Conservation (phyloP, 2,113 vertebrate genomes). For the Turdus rufiventris region DNA sequence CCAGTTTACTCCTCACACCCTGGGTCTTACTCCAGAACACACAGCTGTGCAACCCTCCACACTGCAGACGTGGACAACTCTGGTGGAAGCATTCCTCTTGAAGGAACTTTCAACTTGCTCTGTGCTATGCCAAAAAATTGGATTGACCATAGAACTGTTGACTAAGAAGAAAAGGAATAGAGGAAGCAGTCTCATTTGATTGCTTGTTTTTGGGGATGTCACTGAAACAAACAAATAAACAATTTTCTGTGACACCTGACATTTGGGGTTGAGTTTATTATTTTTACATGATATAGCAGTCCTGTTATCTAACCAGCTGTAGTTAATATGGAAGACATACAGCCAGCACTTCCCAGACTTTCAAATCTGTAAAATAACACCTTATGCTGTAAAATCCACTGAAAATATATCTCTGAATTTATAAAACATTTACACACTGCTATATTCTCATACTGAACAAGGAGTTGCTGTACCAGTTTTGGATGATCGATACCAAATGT, state of each 20-base stretch:
- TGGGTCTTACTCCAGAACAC: rapidly evolving
- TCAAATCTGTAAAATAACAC: neutral
- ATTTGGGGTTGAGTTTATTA: neutral
- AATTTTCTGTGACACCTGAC: neutral
- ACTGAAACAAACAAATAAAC: neutral
- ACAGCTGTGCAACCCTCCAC: neutral
- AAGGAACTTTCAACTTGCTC: neutral
- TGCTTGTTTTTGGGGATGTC: neutral
- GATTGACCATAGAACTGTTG: neutral
- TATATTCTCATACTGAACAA: neutral
- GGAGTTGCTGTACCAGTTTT: neutral
- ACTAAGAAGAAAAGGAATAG: neutral
- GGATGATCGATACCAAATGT: neutral
- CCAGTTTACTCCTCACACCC: rapidly evolving
- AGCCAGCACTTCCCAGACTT: neutral
- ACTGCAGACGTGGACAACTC: neutral
- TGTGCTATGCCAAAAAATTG: neutral
- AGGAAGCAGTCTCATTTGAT: neutral
- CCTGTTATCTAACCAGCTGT: neutral
- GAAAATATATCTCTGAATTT: neutral
- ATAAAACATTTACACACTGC: neutral
- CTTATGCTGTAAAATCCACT: neutral
- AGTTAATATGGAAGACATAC: neutral
- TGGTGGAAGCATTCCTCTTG: neutral
- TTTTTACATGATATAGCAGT: rapidly evolving